Evolutionary conservation across 1,140 invertebrate species (phyloP), one percentile per base, ranked within the genome.

Genomic region (Pygmarrhopalites habei): DNA sequence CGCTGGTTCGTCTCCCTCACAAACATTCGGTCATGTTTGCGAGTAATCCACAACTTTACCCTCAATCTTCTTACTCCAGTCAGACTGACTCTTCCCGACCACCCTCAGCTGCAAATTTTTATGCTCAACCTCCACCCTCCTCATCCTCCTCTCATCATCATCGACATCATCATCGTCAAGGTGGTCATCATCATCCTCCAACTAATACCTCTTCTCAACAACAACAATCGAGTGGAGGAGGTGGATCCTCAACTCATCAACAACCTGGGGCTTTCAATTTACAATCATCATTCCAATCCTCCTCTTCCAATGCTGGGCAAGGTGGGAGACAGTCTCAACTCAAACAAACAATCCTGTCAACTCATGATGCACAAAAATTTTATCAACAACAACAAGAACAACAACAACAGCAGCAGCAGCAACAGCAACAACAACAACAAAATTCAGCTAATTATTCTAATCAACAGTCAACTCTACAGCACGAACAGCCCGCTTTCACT

Each of bases 21-120:
- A 66, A 69, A 53, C 60, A 66, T 49, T 60, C 64, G 0, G 68
- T 69, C 15, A 69, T 69, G 68, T 69, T 69, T 60, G 64, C 64
- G 10, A 66, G 64, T 3, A 69, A 69, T 39, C 68, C 68, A 12
- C 68, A 69, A 41, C 49, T 69, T 14, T 69, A 64, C 49, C 65
- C 68, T 1, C 47, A 39, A 2, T 61, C 25, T 25, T 49, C 30
- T 17, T 47, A 25, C 25, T 44, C 35, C 4, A 44, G 23, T 26
- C 57, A 59, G 25, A 43, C 57, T 30, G 39, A 59, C 41, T 26
- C 14, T 26, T 44, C 39, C 10, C 5, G 43, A 12, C 57, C 39
- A 7, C 57, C 53, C 2, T 56, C 53, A 4, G 30, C 53, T 14
- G 53, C 28, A 14, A 39, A 30, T 41, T 56, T 12, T 26, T 56